phyloP scores from a whole-genome alignment of 2,888 invertebrate genomes.

The Crocallis elinguaria region DNA sequence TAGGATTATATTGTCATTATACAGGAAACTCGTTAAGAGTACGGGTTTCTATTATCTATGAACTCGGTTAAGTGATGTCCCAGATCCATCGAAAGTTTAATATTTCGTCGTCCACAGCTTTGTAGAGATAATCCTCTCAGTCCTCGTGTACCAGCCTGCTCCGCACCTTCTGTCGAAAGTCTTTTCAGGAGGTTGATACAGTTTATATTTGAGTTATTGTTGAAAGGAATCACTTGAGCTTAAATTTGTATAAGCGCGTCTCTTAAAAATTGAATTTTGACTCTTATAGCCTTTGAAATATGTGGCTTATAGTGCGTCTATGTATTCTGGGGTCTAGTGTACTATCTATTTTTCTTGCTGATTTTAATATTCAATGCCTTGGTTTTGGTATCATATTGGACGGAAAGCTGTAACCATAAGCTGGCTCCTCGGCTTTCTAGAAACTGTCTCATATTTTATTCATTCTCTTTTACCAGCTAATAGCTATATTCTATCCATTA shows the following conservation, averaged over 20 bases:
- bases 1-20: background rate
- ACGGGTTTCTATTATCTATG: conserved; percentile 39
- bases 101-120: conserved; percentile 44
- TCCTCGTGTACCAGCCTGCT: conserved; percentile 24
- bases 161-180: conserved; percentile 35
- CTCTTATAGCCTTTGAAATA: conserved; percentile 6
- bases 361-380: conserved; percentile 20
- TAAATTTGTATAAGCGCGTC: background rate
- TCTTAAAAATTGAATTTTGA: conserved; percentile 15
- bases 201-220: conserved; percentile 42
- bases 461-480: conserved; percentile 6
- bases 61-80: conserved; percentile 36
- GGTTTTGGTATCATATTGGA: conserved; percentile 20
- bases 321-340: background rate
- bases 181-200: conserved; percentile 30
- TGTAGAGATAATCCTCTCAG: conserved; percentile 44
- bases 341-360: conserved; percentile 9
- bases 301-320: background rate
- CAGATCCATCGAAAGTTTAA: conserved; percentile 44
- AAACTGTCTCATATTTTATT: conserved; percentile 23
- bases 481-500: background rate
- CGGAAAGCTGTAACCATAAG: conserved; percentile 3
- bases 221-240: conserved; percentile 22
- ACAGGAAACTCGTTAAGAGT: conserved; percentile 7
- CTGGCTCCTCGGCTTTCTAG: conserved; percentile 7